These are phyloP conservation scores for Propithecus deckenii DNA, from an alignment of 2,797 vertebrate genomes.

Conservation along the genomic window DNA sequence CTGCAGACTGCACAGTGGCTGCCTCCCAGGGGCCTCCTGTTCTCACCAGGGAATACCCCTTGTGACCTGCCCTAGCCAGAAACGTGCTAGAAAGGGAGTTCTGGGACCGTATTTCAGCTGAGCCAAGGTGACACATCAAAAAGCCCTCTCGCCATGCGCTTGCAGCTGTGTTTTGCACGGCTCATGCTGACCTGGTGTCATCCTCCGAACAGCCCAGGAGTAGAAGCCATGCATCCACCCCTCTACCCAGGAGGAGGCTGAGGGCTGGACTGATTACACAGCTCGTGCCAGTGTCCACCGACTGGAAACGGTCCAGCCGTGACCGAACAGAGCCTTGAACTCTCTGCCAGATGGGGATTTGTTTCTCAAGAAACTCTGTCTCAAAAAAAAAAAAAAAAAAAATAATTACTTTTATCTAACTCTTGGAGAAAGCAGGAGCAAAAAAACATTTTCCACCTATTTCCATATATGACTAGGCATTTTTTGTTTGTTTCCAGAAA, in stretches of 20 bases:
- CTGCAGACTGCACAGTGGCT: fast-evolving
- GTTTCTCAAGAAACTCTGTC: neutral
- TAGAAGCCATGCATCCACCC: neutral
- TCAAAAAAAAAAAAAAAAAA: too few relatives aligned
- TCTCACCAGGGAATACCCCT: fast-evolving
- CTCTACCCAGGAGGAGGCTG: neutral
- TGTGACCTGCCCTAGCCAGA: neutral
- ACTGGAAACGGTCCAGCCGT: neutral
- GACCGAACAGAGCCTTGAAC: neutral
- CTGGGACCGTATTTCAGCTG: neutral
- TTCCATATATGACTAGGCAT: neutral
- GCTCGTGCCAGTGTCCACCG: neutral
- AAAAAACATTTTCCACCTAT: neutral
- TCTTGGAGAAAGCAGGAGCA: neutral
- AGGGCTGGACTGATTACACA: neutral
- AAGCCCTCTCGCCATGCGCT: neutral
- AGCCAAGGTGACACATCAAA: neutral
- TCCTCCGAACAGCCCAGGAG: neutral
- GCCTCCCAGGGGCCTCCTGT: neutral
- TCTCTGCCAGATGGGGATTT: too few relatives aligned
- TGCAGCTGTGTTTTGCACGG: neutral
- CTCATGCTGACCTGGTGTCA: neutral
- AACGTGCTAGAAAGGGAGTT: neutral
- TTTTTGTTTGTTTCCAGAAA: neutral
- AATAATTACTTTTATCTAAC: neutral